phyloP scores from a whole-genome alignment of 2,113 vertebrate genomes.

The Myotis brandtii region DNA sequence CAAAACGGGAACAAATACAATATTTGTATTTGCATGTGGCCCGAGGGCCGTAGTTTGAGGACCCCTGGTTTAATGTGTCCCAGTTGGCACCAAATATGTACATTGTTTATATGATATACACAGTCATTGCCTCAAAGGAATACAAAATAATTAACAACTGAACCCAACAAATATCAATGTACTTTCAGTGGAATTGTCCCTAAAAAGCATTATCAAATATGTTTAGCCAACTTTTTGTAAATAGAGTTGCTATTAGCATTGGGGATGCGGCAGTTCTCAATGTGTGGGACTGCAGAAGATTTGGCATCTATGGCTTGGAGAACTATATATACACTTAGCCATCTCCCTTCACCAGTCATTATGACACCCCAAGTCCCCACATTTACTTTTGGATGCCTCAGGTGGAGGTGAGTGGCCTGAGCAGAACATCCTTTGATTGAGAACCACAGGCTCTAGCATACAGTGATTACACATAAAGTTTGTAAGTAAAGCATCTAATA shows the following conservation, averaged over 20 bases:
- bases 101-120: neutral
- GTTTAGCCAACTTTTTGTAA: neutral
- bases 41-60: too few species aligned
- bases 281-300: neutral
- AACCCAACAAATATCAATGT: neutral
- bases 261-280: neutral
- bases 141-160: neutral
- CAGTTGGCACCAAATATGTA: neutral
- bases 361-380: too few species aligned
- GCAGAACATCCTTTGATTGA: neutral
- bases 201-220: neutral
- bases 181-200: neutral
- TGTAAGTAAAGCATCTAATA: neutral
- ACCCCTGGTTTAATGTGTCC: neutral
- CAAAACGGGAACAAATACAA: too few species aligned
- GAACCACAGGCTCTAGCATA: neutral
- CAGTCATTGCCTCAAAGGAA: neutral
- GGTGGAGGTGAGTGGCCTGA: fast-evolving
- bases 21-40: too few species aligned
- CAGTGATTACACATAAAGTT: neutral
- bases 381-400: neutral
- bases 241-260: neutral
- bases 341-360: neutral
- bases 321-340: neutral
- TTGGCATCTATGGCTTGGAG: neutral